These are phyloP conservation scores for Osmerus mordax DNA, from an alignment of 2,113 vertebrate genomes.

Conservation along the genomic window DNA sequence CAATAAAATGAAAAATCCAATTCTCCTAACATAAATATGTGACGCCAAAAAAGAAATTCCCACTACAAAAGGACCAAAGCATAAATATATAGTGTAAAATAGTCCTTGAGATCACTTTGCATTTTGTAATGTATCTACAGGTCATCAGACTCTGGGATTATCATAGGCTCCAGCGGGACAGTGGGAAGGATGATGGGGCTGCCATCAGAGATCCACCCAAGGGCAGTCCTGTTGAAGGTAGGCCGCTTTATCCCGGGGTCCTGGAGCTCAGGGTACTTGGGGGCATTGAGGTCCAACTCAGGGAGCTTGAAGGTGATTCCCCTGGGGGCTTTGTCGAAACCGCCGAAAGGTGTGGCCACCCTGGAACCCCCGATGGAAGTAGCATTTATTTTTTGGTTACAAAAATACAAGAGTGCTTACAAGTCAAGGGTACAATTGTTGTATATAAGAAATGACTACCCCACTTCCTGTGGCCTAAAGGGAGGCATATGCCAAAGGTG, in stretches of 20 bases:
- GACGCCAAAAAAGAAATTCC: neutral
- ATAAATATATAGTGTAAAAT: no score
- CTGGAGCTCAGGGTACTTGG: conserved; percentile 82
- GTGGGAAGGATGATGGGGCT: conserved; percentile 80
- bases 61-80: conserved; percentile 16
- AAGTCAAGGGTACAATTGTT: neutral
- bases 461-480: no score
- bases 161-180: conserved; percentile 70
- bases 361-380: conserved; percentile 61
- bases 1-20: no score
- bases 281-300: conserved; percentile 82
- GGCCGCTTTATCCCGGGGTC: conserved; percentile 80
- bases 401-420: neutral
- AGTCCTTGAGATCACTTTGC: no score
- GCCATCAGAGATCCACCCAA: conserved; percentile 90
- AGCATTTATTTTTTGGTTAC: conserved; percentile 8
- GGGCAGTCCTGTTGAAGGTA: conserved; percentile 93
- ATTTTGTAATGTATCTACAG: conserved; percentile 66
- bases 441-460: no score
- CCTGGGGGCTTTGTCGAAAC: conserved; percentile 91
- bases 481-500: no score
- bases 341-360: conserved; percentile 94
- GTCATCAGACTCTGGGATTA: conserved; percentile 90
- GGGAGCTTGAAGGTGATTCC: conserved; percentile 93
- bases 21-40: no score